phyloP scores from a whole-genome alignment of 2,797 vertebrate genomes.

The Pseudochromis fuscus region DNA sequence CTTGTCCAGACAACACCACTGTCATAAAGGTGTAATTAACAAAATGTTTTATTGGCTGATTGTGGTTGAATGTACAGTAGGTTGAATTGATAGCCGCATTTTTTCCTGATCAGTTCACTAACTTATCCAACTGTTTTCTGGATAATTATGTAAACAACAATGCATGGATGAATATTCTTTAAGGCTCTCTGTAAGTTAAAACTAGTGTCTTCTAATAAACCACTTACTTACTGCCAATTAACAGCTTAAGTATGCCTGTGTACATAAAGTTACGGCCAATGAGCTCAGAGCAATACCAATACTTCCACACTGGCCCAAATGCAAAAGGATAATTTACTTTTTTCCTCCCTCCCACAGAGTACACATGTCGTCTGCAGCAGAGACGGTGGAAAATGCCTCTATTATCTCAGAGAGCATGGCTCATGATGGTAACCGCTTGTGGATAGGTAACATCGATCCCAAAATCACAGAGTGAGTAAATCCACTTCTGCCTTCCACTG shows the following conservation, averaged over 20 bases:
- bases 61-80: too few relatives aligned
- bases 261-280: background rate
- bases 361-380: slow-evolving; percentile 92
- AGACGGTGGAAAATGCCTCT: slow-evolving; percentile 94
- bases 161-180: background rate
- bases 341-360: slow-evolving; percentile 65
- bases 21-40: background rate
- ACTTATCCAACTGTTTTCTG: too few relatives aligned
- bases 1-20: background rate
- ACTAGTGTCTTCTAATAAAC: background rate
- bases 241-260: background rate
- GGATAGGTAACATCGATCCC: slow-evolving; percentile 98
- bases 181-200: background rate
- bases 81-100: background rate
- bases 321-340: background rate
- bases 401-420: slow-evolving; percentile 93
- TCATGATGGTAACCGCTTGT: slow-evolving; percentile 96
- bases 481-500: background rate
- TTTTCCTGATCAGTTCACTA: slow-evolving; percentile 1
- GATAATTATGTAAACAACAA: background rate
- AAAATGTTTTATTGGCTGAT: background rate
- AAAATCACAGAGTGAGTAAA: slow-evolving; percentile 97
- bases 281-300: background rate
- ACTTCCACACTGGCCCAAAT: background rate
- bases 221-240: background rate